Evolutionary conservation across 2,888 invertebrate species (phyloP).

Genomic region (Apamea anceps): DNA sequence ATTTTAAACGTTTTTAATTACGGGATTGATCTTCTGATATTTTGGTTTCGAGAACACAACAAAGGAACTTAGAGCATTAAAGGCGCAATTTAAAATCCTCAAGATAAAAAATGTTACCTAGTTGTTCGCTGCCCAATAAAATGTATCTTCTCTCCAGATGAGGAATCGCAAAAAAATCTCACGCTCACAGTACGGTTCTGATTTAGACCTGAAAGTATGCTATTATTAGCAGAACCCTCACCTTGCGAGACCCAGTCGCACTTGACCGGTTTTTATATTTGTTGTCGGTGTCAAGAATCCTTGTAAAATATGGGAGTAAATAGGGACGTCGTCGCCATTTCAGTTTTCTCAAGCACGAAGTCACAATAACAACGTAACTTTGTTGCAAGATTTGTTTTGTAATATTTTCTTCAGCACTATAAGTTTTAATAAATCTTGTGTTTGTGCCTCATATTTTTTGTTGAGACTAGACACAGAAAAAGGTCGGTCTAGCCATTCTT

Average conservation of each 20-base stretch:
- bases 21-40: no score
- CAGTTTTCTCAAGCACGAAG: conserved; percentile 42
- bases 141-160: neutral
- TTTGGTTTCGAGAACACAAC: neutral
- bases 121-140: neutral
- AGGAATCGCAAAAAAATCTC: no score
- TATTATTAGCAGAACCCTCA: conserved; percentile 5
- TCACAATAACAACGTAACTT: conserved; percentile 49
- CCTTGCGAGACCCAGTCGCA: conserved; percentile 34
- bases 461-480: conserved; percentile 41
- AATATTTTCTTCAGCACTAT: conserved; percentile 40
- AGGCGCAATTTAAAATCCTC: neutral
- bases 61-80: neutral
- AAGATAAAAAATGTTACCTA: neutral
- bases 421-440: conserved; percentile 41
- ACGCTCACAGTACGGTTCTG: neutral
- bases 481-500: conserved; percentile 49
- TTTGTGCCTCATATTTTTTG: conserved; percentile 34
- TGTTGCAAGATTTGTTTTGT: conserved; percentile 32
- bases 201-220: neutral
- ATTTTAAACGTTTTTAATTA: no score
- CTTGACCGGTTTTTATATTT: conserved; percentile 43
- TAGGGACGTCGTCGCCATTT: conserved; percentile 34
- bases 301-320: conserved; percentile 58
- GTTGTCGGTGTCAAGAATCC: conserved; percentile 47